A percentile compares a stretch with the other conserved stretches of the same genome.
These are phyloP conservation scores for Eueides isabella DNA, from an alignment of 1,140 invertebrate species.

Conservation along the genomic window DNA sequence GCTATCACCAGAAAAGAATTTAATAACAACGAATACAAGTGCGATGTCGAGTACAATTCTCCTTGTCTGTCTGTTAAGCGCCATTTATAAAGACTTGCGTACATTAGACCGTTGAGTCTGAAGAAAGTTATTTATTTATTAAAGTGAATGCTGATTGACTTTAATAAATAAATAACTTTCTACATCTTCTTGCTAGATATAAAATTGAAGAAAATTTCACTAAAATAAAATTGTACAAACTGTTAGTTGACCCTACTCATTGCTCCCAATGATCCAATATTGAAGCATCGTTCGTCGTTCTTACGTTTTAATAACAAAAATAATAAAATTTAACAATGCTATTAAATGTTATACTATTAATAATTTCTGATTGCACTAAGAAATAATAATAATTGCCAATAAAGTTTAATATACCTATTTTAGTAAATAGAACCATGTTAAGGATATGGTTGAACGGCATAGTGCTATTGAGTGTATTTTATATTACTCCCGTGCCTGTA, in stretches of 20 bases:
- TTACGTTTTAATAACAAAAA: conserved; percentile 1
- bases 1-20: conserved; percentile 69
- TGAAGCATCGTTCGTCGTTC: neutral
- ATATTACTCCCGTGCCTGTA: conserved; percentile 48
- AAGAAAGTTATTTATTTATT: no score
- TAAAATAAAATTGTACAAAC: neutral
- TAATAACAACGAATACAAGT: conserved; percentile 57
- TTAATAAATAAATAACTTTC: neutral
- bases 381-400: neutral
- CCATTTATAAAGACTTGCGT: conserved; percentile 13
- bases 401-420: neutral
- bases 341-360: neutral
- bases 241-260: neutral
- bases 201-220: neutral
- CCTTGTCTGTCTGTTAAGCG: conserved; percentile 25
- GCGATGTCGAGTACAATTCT: conserved; percentile 29
- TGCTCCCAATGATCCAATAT: conserved; percentile 1
- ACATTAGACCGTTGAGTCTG: conserved; percentile 9
- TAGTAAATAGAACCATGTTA: conserved; percentile 3
- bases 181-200: neutral
- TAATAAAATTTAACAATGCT: neutral
- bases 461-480: conserved; percentile 43
- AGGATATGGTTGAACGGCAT: conserved; percentile 24
- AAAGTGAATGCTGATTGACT: no score
- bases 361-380: neutral